Evolutionary conservation across 2,888 invertebrate genomes (phyloP).

Genomic region (Cactoblastis cactorum): DNA sequence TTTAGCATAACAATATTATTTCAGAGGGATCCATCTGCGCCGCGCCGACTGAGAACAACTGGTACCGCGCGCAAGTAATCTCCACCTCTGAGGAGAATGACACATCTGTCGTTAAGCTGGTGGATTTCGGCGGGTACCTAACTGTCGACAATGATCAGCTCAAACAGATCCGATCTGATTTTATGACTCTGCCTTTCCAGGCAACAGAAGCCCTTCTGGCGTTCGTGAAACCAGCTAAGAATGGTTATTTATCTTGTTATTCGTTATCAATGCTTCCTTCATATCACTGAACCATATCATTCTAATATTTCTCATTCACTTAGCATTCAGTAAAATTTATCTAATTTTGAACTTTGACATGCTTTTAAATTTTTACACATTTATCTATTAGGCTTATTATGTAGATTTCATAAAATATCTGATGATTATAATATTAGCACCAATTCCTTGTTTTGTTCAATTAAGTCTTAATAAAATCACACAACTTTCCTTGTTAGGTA

Average conservation of each 20-base stretch:
- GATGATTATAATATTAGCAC: conserved; percentile 1
- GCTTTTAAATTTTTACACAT: no score
- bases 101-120: conserved; percentile 89
- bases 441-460: not conserved
- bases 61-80: conserved; percentile 94
- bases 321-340: not conserved
- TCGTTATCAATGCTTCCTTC: conserved; percentile 7
- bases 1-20: conserved; percentile 36
- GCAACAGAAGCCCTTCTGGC: conserved; percentile 96
- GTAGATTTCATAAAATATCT: not conserved
- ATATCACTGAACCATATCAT: not conserved
- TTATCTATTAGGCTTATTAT: not conserved
- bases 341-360: not conserved
- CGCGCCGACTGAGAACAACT: conserved; percentile 89
- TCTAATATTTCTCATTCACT: not conserved
- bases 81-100: conserved; percentile 83
- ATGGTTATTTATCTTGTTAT: conserved; percentile 63
- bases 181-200: conserved; percentile 97
- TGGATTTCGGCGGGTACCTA: conserved; percentile 97
- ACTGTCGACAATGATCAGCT: conserved; percentile 87
- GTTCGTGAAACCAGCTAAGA: conserved; percentile 88
- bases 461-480: not conserved
- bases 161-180: conserved; percentile 95
- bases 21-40: conserved; percentile 93
- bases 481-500: not conserved